A percentile compares a stretch with the other conserved stretches of the same genome.
Conservation (phyloP, 2,888 invertebrate species). For the Lysandra bellargus region DNA sequence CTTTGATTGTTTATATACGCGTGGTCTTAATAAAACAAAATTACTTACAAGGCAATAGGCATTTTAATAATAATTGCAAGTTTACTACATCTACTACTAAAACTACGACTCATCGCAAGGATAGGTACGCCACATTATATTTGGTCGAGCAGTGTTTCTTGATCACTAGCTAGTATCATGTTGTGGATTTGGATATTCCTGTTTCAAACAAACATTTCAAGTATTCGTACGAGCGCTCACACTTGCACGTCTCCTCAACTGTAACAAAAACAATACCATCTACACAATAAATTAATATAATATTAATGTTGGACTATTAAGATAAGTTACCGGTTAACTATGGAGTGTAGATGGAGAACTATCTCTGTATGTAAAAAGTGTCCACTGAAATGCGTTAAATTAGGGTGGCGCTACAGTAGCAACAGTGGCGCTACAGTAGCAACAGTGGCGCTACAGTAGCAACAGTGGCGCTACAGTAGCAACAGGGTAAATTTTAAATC, state of each 20-base stretch:
- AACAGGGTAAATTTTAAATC: too few species aligned
- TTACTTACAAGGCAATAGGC: neutral
- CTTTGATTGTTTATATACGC: neutral
- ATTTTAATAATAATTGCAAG: neutral
- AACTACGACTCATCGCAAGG: neutral
- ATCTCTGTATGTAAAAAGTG: too few species aligned
- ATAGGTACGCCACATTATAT: neutral
- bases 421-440: too few species aligned
- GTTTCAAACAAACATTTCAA: constrained; percentile 75
- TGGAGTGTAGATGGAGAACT: too few species aligned
- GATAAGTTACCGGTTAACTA: too few species aligned
- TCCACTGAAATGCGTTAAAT: too few species aligned
- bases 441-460: too few species aligned
- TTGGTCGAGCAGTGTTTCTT: neutral
- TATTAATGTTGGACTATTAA: too few species aligned
- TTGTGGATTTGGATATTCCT: constrained; percentile 57
- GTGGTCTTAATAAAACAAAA: neutral
- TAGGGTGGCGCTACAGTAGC: too few species aligned
- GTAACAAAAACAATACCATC: constrained; percentile 44
- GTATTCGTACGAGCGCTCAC: constrained; percentile 75
- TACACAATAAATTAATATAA: neutral
- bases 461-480: too few species aligned
- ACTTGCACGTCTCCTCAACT: constrained; percentile 73
- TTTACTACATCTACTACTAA: neutral
- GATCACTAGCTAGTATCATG: constrained; percentile 10